These are phyloP conservation scores for Tinamus major DNA, from an alignment of 2,797 vertebrate genomes.

Conservation along the genomic window DNA sequence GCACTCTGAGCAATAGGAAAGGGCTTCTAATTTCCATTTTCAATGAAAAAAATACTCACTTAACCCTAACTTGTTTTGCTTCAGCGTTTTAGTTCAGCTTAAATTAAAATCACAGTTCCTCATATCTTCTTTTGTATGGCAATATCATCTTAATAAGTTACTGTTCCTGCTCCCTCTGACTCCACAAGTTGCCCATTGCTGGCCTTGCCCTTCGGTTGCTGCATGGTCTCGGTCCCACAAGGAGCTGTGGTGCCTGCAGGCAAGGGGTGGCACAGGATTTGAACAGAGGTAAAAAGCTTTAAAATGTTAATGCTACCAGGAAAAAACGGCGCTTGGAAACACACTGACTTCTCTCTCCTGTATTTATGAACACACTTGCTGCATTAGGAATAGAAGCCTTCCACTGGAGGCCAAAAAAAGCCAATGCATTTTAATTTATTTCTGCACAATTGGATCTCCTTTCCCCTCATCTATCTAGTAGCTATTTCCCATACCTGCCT, in stretches of 20 bases:
- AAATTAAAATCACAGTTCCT: background rate
- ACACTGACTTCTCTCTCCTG: background rate
- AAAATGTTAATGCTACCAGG: background rate
- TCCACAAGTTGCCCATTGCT: background rate
- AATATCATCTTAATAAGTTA: background rate
- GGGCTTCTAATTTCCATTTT: background rate
- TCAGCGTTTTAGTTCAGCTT: background rate
- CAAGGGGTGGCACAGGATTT: background rate
- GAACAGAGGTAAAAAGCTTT: background rate
- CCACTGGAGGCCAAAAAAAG: background rate
- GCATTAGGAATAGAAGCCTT: background rate
- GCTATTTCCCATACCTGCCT: background rate
- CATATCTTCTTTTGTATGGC: background rate
- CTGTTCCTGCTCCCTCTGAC: background rate
- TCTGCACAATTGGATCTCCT: background rate
- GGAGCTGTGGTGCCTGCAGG: background rate
- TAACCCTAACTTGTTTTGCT: background rate
- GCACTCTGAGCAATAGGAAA: background rate
- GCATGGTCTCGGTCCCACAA: background rate
- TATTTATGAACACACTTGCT: background rate
- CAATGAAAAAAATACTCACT: background rate
- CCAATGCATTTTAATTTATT: background rate
- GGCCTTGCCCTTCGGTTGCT: background rate
- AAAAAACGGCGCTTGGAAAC: background rate
- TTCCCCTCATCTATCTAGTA: background rate